These are phyloP conservation scores for Pogonomyrmex barbatus DNA, from an alignment of 1,140 invertebrate species.

Conservation along the genomic window DNA sequence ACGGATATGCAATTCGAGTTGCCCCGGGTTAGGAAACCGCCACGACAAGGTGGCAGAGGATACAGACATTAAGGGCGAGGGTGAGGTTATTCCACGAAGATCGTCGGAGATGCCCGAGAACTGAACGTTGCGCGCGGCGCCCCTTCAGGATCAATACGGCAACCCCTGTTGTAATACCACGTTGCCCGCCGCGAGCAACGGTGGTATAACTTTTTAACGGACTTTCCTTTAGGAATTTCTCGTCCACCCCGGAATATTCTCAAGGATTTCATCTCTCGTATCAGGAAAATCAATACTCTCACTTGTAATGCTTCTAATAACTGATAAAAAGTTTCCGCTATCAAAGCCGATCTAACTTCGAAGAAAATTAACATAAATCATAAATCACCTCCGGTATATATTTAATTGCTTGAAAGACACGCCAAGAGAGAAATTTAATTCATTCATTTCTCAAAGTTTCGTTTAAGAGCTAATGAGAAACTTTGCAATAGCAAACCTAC, in stretches of 20 bases:
- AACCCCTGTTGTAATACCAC: conserved; percentile 81
- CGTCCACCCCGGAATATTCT: conserved; percentile 44
- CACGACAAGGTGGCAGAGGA: conserved; percentile 77
- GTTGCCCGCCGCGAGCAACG: conserved; percentile 77
- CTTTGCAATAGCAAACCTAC: background rate
- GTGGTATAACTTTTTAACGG: conserved; percentile 74
- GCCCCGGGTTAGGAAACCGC: conserved; percentile 73
- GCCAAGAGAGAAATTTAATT: conserved; percentile 12
- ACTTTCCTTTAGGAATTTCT: conserved; percentile 58
- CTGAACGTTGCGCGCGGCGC: conserved; percentile 82
- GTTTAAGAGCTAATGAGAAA: conserved; percentile 2
- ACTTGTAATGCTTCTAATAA: conserved; percentile 57
- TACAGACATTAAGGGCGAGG: conserved; percentile 82
- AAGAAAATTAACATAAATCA: conserved; percentile 49
- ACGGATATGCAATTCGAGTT: conserved; percentile 65
- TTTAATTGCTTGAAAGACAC: conserved; percentile 24
- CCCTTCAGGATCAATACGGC: conserved; percentile 82
- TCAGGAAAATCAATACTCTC: conserved; percentile 35
- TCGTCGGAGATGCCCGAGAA: conserved; percentile 83
- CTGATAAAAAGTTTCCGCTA: conserved; percentile 48
- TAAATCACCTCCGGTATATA: conserved; percentile 26
- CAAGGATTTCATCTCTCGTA: conserved; percentile 41
- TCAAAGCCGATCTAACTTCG: conserved; percentile 25
- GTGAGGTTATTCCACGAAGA: conserved; percentile 83
- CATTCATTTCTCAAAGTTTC: background rate